Percentiles rank a stretch among this genome's conserved stretches.
Evolutionary conservation across 2,797 vertebrate species (phyloP).

Genomic region (Tapera naevia): DNA sequence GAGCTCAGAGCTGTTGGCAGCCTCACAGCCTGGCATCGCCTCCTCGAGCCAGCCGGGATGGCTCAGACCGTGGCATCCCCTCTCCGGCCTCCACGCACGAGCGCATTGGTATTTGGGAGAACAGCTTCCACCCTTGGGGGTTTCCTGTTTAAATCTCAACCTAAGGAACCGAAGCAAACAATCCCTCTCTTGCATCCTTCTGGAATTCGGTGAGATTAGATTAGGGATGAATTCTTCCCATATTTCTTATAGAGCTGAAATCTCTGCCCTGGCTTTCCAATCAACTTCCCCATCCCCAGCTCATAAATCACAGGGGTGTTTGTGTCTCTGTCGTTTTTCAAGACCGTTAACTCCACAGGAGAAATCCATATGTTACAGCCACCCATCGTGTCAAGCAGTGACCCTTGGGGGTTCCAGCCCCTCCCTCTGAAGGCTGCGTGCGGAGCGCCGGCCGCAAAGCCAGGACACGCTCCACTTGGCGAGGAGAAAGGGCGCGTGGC

Average conservation of each 20-base stretch:
- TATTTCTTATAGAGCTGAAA: slow-evolving; percentile 53
- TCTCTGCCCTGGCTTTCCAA: neutral
- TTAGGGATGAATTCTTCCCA: slow-evolving; percentile 61
- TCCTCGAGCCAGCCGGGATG: neutral
- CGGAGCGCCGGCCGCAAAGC: neutral
- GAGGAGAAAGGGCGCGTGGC: no score
- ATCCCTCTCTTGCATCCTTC: neutral
- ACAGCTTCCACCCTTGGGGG: neutral
- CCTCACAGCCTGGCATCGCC: neutral
- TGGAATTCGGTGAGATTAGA: slow-evolving; percentile 57
- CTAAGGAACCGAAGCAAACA: neutral
- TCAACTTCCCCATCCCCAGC: neutral
- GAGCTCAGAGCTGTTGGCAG: neutral
- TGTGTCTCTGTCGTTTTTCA: neutral
- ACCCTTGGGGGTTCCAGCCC: neutral
- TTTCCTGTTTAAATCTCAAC: slow-evolving; percentile 25
- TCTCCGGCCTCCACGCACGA: neutral
- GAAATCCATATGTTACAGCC: neutral
- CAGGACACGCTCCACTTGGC: neutral
- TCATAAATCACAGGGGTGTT: slow-evolving; percentile 9
- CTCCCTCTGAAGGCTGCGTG: neutral
- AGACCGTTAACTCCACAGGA: neutral
- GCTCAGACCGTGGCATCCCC: neutral
- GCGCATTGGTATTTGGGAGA: neutral
- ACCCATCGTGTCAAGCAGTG: neutral